A percentile compares a stretch with the other conserved stretches of the same genome.
Conservation (phyloP, 2,888 invertebrate genomes). For the Netelia virgata region DNA sequence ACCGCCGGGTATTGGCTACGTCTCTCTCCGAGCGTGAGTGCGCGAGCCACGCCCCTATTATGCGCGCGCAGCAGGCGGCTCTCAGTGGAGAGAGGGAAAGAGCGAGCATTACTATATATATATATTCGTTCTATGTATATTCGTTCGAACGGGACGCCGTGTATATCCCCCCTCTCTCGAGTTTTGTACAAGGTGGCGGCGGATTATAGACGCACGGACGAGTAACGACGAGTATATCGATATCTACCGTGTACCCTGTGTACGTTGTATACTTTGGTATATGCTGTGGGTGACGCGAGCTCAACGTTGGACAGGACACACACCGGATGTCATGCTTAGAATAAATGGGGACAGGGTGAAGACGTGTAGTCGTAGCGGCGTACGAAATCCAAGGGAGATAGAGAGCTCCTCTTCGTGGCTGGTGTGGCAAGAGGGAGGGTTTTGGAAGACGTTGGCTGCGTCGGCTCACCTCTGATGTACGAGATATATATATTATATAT, state of each 20-base stretch:
- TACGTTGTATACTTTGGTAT: background rate
- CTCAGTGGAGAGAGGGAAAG: too few relatives aligned
- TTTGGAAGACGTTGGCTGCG: constrained; percentile 52
- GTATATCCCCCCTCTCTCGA: too few relatives aligned
- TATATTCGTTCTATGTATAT: too few relatives aligned
- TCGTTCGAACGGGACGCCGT: too few relatives aligned
- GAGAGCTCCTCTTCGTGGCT: constrained; percentile 30
- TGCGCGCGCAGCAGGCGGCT: too few relatives aligned
- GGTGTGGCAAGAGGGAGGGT: constrained; percentile 26
- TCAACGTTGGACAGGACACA: constrained; percentile 56
- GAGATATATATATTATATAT: constrained; percentile 71
- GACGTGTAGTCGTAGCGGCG: constrained; percentile 17
- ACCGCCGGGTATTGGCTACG: too few relatives aligned
- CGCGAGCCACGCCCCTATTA: too few relatives aligned
- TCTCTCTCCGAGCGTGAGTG: too few relatives aligned
- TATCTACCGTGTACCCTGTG: background rate
- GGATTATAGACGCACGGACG: too few relatives aligned
- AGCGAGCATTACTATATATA: too few relatives aligned
- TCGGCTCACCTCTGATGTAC: constrained; percentile 73
- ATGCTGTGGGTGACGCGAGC: constrained; percentile 39
- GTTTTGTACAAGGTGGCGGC: too few relatives aligned
- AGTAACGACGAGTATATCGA: too few relatives aligned
- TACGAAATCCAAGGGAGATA: constrained; percentile 35
- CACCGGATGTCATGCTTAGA: constrained; percentile 68
- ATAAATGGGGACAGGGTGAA: constrained; percentile 72